Base-by-base conservation (phyloP, 2,888 invertebrate genomes). In the Drosophila bunnanda region DNA sequence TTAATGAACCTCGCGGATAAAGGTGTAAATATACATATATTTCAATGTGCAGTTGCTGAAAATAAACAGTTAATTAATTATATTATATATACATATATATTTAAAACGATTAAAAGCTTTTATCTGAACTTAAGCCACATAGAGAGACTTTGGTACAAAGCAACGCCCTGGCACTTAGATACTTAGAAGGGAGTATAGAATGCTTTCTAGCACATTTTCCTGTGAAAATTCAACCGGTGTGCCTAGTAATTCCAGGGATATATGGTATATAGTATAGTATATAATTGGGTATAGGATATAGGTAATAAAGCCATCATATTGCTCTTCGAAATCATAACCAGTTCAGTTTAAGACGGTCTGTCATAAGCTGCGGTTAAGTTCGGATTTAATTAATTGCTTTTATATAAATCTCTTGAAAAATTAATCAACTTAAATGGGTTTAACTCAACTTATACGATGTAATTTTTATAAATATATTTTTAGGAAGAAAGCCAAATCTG, bases 131-230 rank as follows among this genome's bases (percentile, higher is more conserved):
- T 3, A 22, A 43, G 7, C 20, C 28, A 7, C 2, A 17, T 48
- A 1, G 10, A 13, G 20, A 2, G 4, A 17, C 48, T 30, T 32
- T 30, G 32, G 48, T 50, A 20, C 20, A 13, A 48, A 17, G 17
- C 13, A 20, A 13, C 13, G 17, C 20, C 48, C 2, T 32, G 48
- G 20, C 5, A 20, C 9, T 13, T 32, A 34, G 34, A 9, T 52
- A 22, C 32, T 52, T 52, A 5, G 15, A 52, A 52, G 50, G 50
- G 50, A 20, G n/a, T n/a, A n/a, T n/a, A n/a, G n/a, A n/a, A n/a
- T n/a, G n/a, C n/a, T n/a, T n/a, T n/a, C n/a, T 1, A 2, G 15
- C 34, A 22, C 15, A 34, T 52, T 52, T 52, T 52, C 50, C 32
- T 15, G 20, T 15, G 50, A 52, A 52, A 10, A 52, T 22, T 9